A percentile compares a stretch with the other conserved stretches of the same genome.
Evolutionary conservation across 2,113 vertebrate genomes (phyloP).

Genomic region (Platycercus adscitus): DNA sequence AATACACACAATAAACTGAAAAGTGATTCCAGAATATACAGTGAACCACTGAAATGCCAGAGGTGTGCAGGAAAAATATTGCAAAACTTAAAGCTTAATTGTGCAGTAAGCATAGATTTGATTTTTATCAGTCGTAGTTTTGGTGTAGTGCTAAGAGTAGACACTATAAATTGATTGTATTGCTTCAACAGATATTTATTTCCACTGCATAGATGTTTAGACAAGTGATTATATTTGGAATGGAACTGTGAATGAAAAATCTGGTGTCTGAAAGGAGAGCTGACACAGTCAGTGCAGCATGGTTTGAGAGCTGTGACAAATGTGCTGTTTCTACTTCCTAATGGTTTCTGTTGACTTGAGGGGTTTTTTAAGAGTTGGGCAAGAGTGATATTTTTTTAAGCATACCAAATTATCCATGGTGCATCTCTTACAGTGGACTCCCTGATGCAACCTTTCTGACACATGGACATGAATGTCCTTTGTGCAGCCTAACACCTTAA

Average conservation of each 20-base stretch:
- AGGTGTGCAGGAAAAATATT: background rate
- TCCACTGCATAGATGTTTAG: background rate
- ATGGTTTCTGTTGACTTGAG: background rate
- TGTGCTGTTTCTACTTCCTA: background rate
- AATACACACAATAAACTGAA: background rate
- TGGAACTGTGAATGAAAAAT: conserved; percentile 1
- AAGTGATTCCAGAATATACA: background rate
- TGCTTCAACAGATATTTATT: background rate
- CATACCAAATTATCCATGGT: background rate
- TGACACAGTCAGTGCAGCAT: background rate
- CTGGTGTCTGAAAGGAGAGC: background rate
- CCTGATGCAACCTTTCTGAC: background rate
- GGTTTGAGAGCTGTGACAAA: background rate
- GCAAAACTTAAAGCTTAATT: background rate
- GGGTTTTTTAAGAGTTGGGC: background rate
- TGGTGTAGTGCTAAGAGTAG: background rate
- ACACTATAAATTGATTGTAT: background rate
- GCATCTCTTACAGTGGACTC: background rate
- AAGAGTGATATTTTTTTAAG: background rate
- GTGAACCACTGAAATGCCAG: background rate
- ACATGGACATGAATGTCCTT: background rate
- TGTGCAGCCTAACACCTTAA: background rate
- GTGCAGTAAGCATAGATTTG: background rate
- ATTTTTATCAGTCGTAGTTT: background rate
- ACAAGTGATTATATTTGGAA: background rate